Base-by-base conservation (phyloP, 2,113 vertebrate species). In the Panthera leo region DNA sequence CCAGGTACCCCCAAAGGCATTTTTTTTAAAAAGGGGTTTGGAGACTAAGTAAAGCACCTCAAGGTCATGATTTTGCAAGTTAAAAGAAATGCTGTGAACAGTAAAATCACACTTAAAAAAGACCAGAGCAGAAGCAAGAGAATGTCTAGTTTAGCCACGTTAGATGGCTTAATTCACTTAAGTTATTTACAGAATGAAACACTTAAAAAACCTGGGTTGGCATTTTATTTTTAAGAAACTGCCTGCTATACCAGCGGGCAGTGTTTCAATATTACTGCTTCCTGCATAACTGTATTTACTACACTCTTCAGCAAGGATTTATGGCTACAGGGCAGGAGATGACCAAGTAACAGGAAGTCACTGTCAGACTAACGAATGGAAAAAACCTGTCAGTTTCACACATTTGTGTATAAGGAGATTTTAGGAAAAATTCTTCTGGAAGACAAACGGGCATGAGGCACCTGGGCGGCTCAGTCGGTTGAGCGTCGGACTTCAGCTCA, bases 141-240 rank as follows among this genome's bases (percentile, higher is more conserved):
- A 80, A 29, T 13, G 53, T 29, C 65, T 34, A 55, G 2, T 61
- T 16, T 39, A 91, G 68, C 42, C 87, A 61, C 3, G 34, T 8
- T 19, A 48, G 27, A 63, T 42, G 42, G 76, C 78, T 96, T 93
- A 51, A 96, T 78, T 97, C 63, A 89, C 80, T 83, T 71, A 58
- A 12, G 8, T 48, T 88, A 87, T 91, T 96, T 91, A 91, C 36
- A 91, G 65, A 94, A 85, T 14, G 79, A 87, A 61, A 61, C n/a
- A 93, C 34, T 75, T 15, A 12, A 53, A 61, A 68, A 85, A 89
- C 9, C n/a, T 2, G n/a, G 89, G 94, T 13, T 89, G 67, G 39
- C 55, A 5, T 55, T 78, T 75, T 71, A 18, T 53, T 58, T 73
- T 82, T 55, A 23, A 73, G 79, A 89, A 68, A 19, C 19, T 1